A percentile compares a stretch with the other conserved stretches of the same genome.
Conservation (phyloP, 2,113 vertebrate species). For the Gavialis gangeticus region DNA sequence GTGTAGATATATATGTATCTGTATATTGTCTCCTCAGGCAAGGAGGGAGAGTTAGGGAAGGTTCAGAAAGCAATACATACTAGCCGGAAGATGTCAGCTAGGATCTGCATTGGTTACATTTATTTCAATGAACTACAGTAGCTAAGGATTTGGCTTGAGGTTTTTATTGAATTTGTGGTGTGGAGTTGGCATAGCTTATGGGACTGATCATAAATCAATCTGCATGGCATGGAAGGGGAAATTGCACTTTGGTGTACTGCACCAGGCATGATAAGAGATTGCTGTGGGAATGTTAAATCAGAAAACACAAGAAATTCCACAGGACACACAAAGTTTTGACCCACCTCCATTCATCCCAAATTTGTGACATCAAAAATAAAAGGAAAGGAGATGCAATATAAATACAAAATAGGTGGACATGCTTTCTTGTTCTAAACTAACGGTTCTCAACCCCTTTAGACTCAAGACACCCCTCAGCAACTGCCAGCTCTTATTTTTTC, state of each 20-base stretch:
- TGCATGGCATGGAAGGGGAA: background rate
- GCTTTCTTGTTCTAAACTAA: too few species aligned
- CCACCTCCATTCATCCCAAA: background rate
- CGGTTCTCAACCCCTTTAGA: too few species aligned
- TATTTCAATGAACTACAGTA: background rate
- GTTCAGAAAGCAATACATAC: background rate
- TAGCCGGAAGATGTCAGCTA: background rate
- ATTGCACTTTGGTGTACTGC: background rate
- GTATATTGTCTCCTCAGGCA: background rate
- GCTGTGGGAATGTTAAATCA: background rate
- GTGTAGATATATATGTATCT: accelerated
- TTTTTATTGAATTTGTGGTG: background rate
- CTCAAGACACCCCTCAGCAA: too few species aligned
- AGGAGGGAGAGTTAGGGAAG: background rate
- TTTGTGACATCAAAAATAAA: background rate
- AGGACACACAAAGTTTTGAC: background rate
- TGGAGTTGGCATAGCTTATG: background rate
- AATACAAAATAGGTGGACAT: background rate
- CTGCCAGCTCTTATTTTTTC: too few species aligned
- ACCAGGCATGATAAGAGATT: background rate
- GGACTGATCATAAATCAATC: too few species aligned
- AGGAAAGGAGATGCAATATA: background rate
- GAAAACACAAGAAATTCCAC: background rate
- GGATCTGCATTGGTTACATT: accelerated
- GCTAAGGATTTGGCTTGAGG: background rate